Evolutionary conservation across 2,797 vertebrate genomes (phyloP).

Genomic region (Sebastes ruberrimus): DNA sequence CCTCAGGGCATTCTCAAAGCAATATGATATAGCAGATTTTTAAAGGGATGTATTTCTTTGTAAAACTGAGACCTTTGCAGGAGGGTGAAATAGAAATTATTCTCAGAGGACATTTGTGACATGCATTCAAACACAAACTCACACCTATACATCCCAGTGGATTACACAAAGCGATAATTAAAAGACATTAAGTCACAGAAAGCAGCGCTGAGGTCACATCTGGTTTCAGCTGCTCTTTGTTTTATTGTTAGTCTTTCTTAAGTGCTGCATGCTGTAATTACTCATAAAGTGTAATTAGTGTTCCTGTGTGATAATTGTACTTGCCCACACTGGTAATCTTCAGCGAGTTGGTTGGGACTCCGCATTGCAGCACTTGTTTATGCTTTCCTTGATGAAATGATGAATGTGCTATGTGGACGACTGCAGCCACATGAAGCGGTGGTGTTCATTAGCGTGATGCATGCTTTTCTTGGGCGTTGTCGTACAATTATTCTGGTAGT

Average conservation of each 20-base stretch:
- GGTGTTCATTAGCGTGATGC: conserved; percentile 34
- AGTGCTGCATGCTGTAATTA: conserved; percentile 9
- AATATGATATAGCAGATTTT: conserved; percentile 23
- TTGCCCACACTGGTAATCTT: conserved; percentile 10
- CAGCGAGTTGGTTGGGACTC: conserved; percentile 3
- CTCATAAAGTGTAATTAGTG: conserved; percentile 33
- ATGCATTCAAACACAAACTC: not conserved
- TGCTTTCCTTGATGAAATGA: conserved; percentile 48
- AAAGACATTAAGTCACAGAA: conserved; percentile 10
- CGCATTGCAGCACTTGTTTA: conserved; percentile 28
- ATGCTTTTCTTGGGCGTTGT: conserved; percentile 38
- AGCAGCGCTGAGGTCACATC: not conserved
- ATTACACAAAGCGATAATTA: conserved; percentile 24
- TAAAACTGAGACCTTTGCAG: conserved; percentile 8
- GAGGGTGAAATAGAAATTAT: not conserved
- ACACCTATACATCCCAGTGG: not conserved
- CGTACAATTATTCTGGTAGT: conserved; percentile 42
- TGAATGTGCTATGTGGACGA: conserved; percentile 27
- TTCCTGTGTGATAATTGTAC: conserved; percentile 26
- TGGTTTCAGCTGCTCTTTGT: not conserved
- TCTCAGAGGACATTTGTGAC: not conserved
- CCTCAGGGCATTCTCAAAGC: conserved; percentile 14
- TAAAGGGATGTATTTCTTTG: conserved; percentile 6
- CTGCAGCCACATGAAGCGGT: conserved; percentile 8
- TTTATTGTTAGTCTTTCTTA: not conserved